These are phyloP conservation scores for Oryctes rhinoceros DNA, from an alignment of 1,140 invertebrate genomes.

Conservation along the genomic window DNA sequence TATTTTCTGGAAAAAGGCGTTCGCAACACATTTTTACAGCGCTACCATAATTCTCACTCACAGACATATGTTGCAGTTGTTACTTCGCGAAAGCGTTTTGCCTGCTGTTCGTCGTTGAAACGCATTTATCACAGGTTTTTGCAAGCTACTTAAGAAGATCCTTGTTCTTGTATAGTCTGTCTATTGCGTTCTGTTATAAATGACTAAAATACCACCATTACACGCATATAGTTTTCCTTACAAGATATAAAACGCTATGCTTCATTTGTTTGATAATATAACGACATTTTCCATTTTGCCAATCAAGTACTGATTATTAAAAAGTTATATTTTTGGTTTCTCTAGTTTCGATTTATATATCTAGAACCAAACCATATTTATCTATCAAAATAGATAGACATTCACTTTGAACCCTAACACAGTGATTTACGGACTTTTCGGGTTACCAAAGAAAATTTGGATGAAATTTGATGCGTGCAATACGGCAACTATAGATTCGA, in stretches of 20 bases:
- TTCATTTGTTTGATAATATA: too few species aligned
- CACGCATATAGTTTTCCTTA: not conserved
- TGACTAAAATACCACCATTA: not conserved
- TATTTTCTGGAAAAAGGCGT: conserved; percentile 1
- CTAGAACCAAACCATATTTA: too few species aligned
- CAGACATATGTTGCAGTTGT: conserved; percentile 4
- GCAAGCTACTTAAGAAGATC: conserved; percentile 1
- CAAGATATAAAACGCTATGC: not conserved
- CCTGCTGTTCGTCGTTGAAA: not conserved
- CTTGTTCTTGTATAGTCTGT: not conserved
- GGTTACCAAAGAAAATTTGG: too few species aligned
- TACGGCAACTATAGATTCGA: too few species aligned
- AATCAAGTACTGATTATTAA: too few species aligned
- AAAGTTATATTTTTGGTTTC: too few species aligned
- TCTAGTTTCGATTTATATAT: too few species aligned
- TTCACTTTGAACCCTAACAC: too few species aligned
- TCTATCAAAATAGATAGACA: too few species aligned
- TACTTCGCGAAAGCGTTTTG: not conserved
- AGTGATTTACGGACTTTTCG: too few species aligned
- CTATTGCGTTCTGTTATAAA: not conserved
- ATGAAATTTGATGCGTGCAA: too few species aligned
- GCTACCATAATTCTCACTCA: conserved; percentile 12
- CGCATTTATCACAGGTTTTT: conserved; percentile 31
- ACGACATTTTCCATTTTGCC: too few species aligned
- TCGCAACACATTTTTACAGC: conserved; percentile 12